Evolutionary conservation across 1,140 invertebrate genomes (phyloP), one percentile per base, ranked within the genome.

Genomic region (Pemphigus obesinymphae): DNA sequence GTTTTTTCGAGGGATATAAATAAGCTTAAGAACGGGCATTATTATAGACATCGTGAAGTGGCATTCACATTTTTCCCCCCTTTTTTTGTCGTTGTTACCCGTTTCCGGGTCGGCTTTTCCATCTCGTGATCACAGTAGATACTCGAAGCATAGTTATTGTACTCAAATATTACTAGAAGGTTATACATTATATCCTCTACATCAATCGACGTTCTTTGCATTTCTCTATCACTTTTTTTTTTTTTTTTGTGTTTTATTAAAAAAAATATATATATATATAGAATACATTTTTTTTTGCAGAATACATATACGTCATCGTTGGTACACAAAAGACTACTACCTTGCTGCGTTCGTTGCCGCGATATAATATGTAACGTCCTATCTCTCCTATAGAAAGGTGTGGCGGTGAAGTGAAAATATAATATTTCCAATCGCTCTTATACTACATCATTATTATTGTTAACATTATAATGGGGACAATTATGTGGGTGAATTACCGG

Each of bases 121-220:
- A 40, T 70, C 66, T 26, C 37, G 48, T 37, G 61, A 68, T 68
- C 63, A 23, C 29, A 40, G 63, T 40, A 37, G 66, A 43, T 43
- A 70, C 66, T 43, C n/a, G n/a, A 31, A 70, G n/a, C 26, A 1
- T 31, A 66, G 61, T 70, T 40, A 70, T 70, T 70, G 66, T 70
- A 43, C 37, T 70, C 66, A 43, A 70, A 43, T 43, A 43, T 70
- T 70, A 43, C 34, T 43, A 70, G 63, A 66, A 66, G n/a, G 37
- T 43, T 15, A 70, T 23, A 43, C 15, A 26, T 40, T 68, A 26
- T 43, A 43, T 70, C 66, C 11, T 43, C n/a, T 26, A 43, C 23
- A 26, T 45, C 40, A 26, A 45, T 70, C 15, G 37, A 45, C 29
- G 23, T 29, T 43, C 23, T 70, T 70, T 70, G 37, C 68, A 29